These are phyloP conservation scores for Pogonophryne albipinna DNA, from an alignment of 2,797 vertebrate genomes.

Conservation along the genomic window DNA sequence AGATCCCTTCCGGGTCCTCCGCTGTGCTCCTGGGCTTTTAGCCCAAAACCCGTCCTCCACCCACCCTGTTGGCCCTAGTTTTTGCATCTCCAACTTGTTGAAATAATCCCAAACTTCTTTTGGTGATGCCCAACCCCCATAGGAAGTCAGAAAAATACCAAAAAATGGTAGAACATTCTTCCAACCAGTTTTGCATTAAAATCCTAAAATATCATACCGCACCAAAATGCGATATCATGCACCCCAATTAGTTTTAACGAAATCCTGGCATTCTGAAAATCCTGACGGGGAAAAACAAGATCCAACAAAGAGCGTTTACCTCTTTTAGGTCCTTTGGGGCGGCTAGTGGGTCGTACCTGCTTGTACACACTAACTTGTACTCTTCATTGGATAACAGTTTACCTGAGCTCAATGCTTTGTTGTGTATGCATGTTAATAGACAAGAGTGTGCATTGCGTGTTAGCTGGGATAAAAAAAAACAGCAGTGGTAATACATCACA, in stretches of 20 bases:
- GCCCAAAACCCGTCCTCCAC: too few species aligned
- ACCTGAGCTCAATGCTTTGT: not conserved
- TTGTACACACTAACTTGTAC: not conserved
- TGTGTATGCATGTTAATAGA: not conserved
- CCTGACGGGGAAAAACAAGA: not conserved
- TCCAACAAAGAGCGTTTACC: not conserved
- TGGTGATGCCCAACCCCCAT: not conserved
- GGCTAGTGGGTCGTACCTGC: not conserved
- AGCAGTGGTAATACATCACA: slow-evolving; percentile 22
- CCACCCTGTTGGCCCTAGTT: too few species aligned
- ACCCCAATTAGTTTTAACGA: not conserved
- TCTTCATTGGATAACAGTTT: too few species aligned
- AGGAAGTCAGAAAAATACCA: too few species aligned
- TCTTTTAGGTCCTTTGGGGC: not conserved
- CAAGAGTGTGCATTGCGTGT: slow-evolving; percentile 3
- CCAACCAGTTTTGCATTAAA: not conserved
- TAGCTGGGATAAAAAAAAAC: slow-evolving; percentile 4
- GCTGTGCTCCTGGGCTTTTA: too few species aligned
- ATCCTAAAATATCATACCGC: not conserved
- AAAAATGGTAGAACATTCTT: not conserved
- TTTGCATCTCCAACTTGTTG: not conserved
- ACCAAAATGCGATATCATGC: not conserved
- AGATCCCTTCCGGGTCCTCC: too few species aligned
- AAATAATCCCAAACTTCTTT: not conserved
- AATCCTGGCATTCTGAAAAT: not conserved